Percentiles rank a stretch among this genome's conserved stretches.
phyloP scores from a whole-genome alignment of 2,888 invertebrate genomes.

The Drosophila paranaensis region DNA sequence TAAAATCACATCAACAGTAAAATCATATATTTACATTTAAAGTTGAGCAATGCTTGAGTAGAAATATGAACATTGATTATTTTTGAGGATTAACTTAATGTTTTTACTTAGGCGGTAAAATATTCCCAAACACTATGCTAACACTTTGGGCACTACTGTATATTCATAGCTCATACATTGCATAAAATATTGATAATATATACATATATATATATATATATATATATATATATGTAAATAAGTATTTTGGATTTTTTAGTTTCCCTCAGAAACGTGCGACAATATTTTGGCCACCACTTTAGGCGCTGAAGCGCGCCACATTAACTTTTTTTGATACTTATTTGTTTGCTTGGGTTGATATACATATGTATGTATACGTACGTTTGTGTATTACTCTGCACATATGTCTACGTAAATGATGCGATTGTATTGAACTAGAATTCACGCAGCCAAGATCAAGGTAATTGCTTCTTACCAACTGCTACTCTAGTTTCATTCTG shows the following conservation, averaged over 20 bases:
- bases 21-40: too few relatives aligned
- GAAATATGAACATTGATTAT: too few relatives aligned
- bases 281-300: slow-evolving; percentile 12
- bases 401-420: slow-evolving; percentile 16
- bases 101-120: not conserved
- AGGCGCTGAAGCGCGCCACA: slow-evolving; percentile 24
- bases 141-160: not conserved
- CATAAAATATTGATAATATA: not conserved
- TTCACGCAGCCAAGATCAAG: slow-evolving; percentile 68
- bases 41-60: too few relatives aligned
- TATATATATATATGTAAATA: not conserved
- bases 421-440: slow-evolving; percentile 59
- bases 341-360: slow-evolving; percentile 41
- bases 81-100: too few relatives aligned
- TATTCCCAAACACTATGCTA: not conserved
- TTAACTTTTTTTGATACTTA: slow-evolving; percentile 25
- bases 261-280: not conserved
- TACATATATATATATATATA: not conserved
- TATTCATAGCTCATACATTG: not conserved
- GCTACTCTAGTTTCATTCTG: slow-evolving; percentile 59
- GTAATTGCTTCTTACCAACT: slow-evolving; percentile 61
- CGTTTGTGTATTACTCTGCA: slow-evolving; percentile 1
- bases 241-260: not conserved
- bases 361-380: slow-evolving; percentile 6
- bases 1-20: too few relatives aligned